Evolutionary conservation across 2,888 invertebrate species (phyloP).

Genomic region (Microplitis manilae): DNA sequence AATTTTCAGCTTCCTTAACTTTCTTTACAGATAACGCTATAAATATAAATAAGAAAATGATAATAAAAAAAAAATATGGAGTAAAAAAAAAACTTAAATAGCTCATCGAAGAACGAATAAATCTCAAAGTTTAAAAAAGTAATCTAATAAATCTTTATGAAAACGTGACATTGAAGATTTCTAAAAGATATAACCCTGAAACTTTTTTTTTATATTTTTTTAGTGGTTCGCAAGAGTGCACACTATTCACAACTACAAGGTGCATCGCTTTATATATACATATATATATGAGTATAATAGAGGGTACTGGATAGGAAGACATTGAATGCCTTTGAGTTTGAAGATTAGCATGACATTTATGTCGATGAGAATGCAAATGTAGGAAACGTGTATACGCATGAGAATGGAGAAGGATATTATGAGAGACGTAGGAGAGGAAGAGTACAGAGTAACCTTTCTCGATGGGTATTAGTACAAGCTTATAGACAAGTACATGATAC

Average conservation of each 20-base stretch:
- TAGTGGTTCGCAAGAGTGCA: conserved; percentile 4
- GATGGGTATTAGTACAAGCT: conserved; percentile 32
- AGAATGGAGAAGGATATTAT: conserved; percentile 11
- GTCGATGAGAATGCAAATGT: conserved; percentile 25
- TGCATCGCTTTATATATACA: not conserved
- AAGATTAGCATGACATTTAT: conserved; percentile 29
- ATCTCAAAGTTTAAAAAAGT: conserved; percentile 5
- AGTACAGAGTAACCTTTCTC: not conserved
- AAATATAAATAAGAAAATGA: not conserved
- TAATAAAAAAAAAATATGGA: not conserved
- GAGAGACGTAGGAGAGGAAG: not conserved
- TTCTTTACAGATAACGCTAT: not conserved
- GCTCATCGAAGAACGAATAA: not conserved
- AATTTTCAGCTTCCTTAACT: not conserved
- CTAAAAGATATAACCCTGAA: conserved; percentile 5
- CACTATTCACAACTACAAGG: not conserved
- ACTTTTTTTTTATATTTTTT: conserved; percentile 6
- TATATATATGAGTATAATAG: too few relatives aligned
- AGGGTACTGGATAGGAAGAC: not conserved
- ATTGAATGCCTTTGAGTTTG: conserved; percentile 3
- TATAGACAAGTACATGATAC: conserved; percentile 43
- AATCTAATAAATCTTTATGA: conserved; percentile 15
- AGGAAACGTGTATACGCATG: conserved; percentile 2
- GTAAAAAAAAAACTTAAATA: not conserved
- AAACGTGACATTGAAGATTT: conserved; percentile 16